Conservation (phyloP, 2,797 vertebrate genomes). For the Emydoidea blandingii region DNA sequence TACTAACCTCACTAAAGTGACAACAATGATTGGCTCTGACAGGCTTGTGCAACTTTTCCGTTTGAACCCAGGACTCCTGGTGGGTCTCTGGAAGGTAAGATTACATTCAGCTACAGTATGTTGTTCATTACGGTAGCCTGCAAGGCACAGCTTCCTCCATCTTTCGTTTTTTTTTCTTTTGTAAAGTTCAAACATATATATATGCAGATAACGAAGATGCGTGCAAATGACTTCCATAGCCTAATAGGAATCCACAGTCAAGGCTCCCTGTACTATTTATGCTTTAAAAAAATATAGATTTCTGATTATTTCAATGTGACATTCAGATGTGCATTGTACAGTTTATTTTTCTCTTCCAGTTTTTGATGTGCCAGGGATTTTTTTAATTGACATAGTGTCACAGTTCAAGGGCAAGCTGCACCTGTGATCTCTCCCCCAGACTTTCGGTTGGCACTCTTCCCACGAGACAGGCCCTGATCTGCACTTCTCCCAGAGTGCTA, state of each 20-base stretch:
- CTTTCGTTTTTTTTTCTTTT: background rate
- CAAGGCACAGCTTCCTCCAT: background rate
- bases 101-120: background rate
- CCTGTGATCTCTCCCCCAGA: background rate
- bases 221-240: background rate
- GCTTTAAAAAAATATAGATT: background rate
- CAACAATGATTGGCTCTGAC: conserved; percentile 82
- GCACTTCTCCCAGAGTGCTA: background rate
- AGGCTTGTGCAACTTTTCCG: conserved; percentile 82
- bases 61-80: conserved; percentile 83
- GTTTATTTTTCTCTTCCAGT: background rate
- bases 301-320: background rate
- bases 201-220: background rate
- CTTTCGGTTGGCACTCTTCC: background rate
- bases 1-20: conserved; percentile 67
- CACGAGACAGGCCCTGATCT: background rate
- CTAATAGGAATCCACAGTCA: background rate
- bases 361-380: background rate
- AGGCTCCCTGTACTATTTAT: background rate
- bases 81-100: conserved; percentile 92
- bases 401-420: background rate
- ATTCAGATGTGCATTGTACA: background rate
- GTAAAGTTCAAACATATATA: background rate
- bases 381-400: background rate
- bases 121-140: background rate